Base-by-base conservation (phyloP, 2,797 vertebrate genomes). In the Urocyon cinereoargenteus region DNA sequence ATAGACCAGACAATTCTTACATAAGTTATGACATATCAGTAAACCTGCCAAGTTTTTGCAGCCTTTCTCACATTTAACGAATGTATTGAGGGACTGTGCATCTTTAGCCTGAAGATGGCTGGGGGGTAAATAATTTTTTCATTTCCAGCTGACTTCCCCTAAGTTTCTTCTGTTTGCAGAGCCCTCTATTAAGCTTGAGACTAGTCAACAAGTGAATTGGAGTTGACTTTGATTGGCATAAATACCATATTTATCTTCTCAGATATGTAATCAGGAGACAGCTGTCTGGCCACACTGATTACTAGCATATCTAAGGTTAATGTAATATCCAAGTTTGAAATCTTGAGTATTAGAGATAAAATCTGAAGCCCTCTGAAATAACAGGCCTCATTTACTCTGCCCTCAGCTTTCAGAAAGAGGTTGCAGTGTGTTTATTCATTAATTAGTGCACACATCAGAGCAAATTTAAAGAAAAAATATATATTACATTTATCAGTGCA, bases 131-230 rank as follows among this genome's bases (percentile, higher is more conserved):
- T 91, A 51, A 93, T 96, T 97, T 75, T 95, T 97, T 90, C 55
- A 91, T 77, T 97, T 93, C 77, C 66, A 77, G 28, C 55, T 94
- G 75, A 95, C 70, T 91, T 90, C 84, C 87, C 62, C 81, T 96
- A 64, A 96, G 75, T n/a, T 88, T 78, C 34, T 86, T 94, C 73
- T 92, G n/a, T 83, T 96, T 91, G 40, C 16, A 95, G 26, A 97
- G 94, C 31, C 45, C 34, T 95, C 75, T 95, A 51, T 91, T 84
- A 93, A 86, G 59, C 88, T 72, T 93, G 36, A 70, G 61, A 90
- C n/a, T 91, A 91, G 81, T 95, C 95, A 97, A 96, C 83, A 95
- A 94, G 77, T 87, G 64, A 97, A 94, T 90, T 96, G 66, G 92
- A 91, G 53, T 83, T 91, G 95, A 94, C 85, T 96, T 86, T 90